phyloP scores from a whole-genome alignment of 2,113 vertebrate genomes.

The Sander vitreus region DNA sequence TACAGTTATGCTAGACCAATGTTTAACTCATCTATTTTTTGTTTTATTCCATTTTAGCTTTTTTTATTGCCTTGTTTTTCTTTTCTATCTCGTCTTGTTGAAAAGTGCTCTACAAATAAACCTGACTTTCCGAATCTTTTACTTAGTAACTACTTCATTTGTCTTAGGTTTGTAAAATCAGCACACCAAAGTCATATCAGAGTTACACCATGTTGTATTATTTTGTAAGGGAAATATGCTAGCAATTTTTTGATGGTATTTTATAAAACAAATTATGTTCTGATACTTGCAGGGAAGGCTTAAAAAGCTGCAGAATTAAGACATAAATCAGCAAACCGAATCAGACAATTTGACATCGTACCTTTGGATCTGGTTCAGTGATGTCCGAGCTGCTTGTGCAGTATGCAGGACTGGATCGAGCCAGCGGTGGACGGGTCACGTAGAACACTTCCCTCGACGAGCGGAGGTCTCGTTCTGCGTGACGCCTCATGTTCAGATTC shows the following conservation, averaged over 20 bases:
- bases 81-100: background rate
- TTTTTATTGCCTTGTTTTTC: background rate
- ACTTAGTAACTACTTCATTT: background rate
- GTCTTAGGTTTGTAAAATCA: background rate
- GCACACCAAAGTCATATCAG: background rate
- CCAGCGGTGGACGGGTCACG: conserved; percentile 91
- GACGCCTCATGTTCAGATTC: conserved; percentile 83
- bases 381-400: conserved; percentile 98
- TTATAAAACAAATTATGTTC: background rate
- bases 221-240: background rate
- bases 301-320: background rate
- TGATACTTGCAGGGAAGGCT: background rate
- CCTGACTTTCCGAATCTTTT: background rate
- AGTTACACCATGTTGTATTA: background rate
- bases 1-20: background rate
- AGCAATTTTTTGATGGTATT: background rate
- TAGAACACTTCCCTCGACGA: conserved; percentile 92
- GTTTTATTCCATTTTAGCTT: background rate
- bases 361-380: conserved; percentile 94
- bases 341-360: conserved; percentile 6
- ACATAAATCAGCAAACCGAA: background rate
- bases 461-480: conserved; percentile 83
- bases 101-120: background rate
- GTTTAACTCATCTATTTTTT: background rate
- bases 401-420: conserved; percentile 94